These are phyloP conservation scores for Bufo bufo DNA, from an alignment of 2,113 vertebrate species.

Conservation along the genomic window DNA sequence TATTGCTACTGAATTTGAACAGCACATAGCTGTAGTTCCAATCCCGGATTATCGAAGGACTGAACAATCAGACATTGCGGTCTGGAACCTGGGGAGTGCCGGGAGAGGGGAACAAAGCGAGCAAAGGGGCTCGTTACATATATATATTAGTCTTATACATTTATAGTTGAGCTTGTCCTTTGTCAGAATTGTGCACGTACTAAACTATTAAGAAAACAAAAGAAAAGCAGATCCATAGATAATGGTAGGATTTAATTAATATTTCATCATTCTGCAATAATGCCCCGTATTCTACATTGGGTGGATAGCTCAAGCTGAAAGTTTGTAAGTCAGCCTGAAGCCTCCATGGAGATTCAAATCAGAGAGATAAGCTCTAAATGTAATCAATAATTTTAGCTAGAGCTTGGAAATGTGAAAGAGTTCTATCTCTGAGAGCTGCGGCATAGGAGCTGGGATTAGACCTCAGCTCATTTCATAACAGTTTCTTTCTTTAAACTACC, in stretches of 20 bases:
- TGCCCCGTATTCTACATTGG: not conserved
- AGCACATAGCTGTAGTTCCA: no score
- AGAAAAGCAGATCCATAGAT: not conserved
- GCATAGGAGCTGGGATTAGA: slow-evolving; percentile 17
- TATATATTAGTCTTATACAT: no score
- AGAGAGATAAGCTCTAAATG: slow-evolving; percentile 9
- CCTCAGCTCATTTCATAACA: slow-evolving; percentile 18
- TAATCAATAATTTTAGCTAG: slow-evolving; percentile 40
- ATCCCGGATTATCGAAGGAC: no score
- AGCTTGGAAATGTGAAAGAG: slow-evolving; percentile 21
- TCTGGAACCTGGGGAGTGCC: no score
- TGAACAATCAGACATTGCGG: no score
- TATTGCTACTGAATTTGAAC: no score
- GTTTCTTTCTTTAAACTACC: not conserved
- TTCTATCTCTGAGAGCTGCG: not conserved
- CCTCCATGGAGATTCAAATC: slow-evolving; percentile 17
- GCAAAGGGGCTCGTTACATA: no score
- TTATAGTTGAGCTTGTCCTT: no score
- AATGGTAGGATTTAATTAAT: not conserved
- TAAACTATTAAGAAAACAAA: not conserved
- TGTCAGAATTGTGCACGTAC: not conserved
- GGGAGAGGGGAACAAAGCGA: no score
- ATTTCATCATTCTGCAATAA: not conserved
- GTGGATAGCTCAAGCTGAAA: slow-evolving; percentile 27
- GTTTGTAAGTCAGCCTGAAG: slow-evolving; percentile 13